Percentiles rank a stretch among this genome's conserved stretches.
Conservation (phyloP, 1,140 invertebrate genomes). For the Microplitis mediator region DNA sequence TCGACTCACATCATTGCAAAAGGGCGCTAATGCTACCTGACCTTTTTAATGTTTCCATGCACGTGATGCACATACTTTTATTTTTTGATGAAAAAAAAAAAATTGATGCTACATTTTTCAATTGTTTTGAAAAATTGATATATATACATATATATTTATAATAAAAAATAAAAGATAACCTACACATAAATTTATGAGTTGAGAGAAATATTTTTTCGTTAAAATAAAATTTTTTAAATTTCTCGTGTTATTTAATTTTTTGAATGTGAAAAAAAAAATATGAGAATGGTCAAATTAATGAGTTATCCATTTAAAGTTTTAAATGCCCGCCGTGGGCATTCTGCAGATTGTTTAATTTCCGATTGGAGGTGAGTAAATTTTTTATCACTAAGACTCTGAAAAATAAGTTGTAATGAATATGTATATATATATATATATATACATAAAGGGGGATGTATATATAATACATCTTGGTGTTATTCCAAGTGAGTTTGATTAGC, state of each 20-base stretch:
- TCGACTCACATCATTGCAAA: not conserved
- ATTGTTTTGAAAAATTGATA: too few relatives aligned
- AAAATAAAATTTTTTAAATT: too few relatives aligned
- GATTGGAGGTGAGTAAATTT: slow-evolving; percentile 20
- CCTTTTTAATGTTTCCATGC: slow-evolving; percentile 19
- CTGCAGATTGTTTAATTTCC: slow-evolving; percentile 17
- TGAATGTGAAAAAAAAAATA: not conserved
- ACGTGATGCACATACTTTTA: slow-evolving; percentile 13
- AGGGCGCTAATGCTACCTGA: slow-evolving; percentile 10
- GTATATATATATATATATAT: not conserved
- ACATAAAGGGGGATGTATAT: not conserved
- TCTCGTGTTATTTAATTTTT: not conserved
- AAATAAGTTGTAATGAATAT: not conserved
- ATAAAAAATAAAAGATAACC: too few relatives aligned
- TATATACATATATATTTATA: too few relatives aligned
- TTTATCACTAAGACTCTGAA: not conserved
- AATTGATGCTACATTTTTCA: too few relatives aligned
- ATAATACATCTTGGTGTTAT: not conserved
- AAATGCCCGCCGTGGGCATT: not conserved
- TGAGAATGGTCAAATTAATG: slow-evolving; percentile 23
- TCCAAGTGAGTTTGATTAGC: slow-evolving; percentile 5
- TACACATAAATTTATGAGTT: too few relatives aligned
- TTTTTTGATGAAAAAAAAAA: not conserved
- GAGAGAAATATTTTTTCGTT: too few relatives aligned
- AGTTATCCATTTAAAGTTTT: slow-evolving; percentile 15